Evolutionary conservation across 2,797 vertebrate genomes (phyloP).

Genomic region (Platalea minor): DNA sequence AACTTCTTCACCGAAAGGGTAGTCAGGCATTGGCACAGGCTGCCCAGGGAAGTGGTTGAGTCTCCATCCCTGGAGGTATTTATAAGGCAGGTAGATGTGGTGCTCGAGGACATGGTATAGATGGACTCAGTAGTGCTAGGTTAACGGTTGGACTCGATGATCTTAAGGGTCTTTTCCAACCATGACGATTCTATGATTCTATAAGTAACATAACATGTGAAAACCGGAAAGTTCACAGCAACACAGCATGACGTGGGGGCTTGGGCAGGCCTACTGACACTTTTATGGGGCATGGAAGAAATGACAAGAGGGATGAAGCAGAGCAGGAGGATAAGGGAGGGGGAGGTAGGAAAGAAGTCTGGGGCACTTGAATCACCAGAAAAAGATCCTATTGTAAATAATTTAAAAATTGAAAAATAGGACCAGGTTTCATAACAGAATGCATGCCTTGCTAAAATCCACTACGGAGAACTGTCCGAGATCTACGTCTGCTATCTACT

Average conservation of each 20-base stretch:
- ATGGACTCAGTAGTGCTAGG: too few relatives aligned
- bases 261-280: not conserved
- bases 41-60: too few relatives aligned
- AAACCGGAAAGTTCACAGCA: not conserved
- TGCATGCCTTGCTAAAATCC: not conserved
- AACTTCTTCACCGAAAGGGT: too few relatives aligned
- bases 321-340: not conserved
- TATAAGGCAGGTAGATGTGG: too few relatives aligned
- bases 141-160: too few relatives aligned
- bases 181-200: too few relatives aligned
- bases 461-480: not conserved
- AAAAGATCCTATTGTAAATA: not conserved
- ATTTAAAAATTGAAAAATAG: not conserved
- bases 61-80: too few relatives aligned
- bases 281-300: not conserved
- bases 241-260: rapidly evolving
- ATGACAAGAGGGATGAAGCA: not conserved
- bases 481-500: not conserved
- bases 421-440: not conserved
- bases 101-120: too few relatives aligned
- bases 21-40: too few relatives aligned
- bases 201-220: not conserved
- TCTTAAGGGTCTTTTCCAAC: too few relatives aligned
- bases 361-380: not conserved
- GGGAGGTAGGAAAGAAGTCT: not conserved